Evolutionary conservation across 2,113 vertebrate genomes (phyloP).

Genomic region (Anseranas semipalmata): DNA sequence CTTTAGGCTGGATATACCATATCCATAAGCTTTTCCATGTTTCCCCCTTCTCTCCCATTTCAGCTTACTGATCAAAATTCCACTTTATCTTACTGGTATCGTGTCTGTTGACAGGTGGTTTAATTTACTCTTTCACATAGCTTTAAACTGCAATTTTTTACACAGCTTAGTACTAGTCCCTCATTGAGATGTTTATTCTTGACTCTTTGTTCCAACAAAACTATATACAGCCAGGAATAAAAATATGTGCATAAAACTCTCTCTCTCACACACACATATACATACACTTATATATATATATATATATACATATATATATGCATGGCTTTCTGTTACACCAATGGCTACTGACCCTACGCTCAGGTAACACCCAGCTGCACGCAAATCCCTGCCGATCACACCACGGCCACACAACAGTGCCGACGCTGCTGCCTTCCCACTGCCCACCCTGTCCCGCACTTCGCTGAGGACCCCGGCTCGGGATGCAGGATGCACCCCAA

Average conservation of each 20-base stretch:
- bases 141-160: background rate
- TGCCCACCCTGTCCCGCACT: rapidly evolving
- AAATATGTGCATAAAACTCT: rapidly evolving
- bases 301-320: background rate
- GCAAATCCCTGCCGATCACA: rapidly evolving
- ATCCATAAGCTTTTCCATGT: background rate
- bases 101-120: background rate
- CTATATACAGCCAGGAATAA: background rate
- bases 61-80: background rate
- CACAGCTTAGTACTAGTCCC: background rate
- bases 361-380: background rate
- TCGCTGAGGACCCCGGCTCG: rapidly evolving
- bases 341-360: background rate
- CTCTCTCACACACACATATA: background rate
- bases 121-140: background rate
- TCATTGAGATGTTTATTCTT: background rate
- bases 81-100: background rate
- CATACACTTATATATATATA: background rate
- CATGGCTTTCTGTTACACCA: background rate
- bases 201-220: background rate
- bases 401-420: rapidly evolving
- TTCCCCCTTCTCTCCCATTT: background rate
- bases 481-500: background rate
- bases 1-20: background rate
- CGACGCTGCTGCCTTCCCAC: rapidly evolving